phyloP scores from a whole-genome alignment of 2,888 invertebrate genomes.

The Entomobrya multifasciata region DNA sequence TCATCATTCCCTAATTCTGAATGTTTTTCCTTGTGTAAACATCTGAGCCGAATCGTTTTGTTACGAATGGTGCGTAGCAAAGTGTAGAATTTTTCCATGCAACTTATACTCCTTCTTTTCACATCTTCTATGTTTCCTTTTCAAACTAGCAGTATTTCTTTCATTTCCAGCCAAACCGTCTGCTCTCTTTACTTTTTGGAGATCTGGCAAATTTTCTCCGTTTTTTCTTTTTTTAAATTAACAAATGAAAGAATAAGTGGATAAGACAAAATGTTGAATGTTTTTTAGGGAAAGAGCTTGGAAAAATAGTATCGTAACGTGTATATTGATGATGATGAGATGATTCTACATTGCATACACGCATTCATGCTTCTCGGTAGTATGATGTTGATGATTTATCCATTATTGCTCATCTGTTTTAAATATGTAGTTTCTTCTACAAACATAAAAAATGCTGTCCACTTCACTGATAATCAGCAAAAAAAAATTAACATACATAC shows the following conservation, averaged over 20 bases:
- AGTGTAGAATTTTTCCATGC: neutral
- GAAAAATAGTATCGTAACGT: conserved; percentile 16
- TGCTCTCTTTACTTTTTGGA: conserved; percentile 55
- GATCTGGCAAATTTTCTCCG: conserved; percentile 70
- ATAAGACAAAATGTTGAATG: conserved; percentile 37
- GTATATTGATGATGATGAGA: conserved; percentile 32
- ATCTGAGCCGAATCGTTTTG: conserved; percentile 68
- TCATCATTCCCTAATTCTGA: conserved; percentile 42
- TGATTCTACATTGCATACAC: neutral
- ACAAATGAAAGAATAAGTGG: conserved; percentile 47
- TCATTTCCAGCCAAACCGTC: conserved; percentile 68
- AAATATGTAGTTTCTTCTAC: conserved; percentile 39
- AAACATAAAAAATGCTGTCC: conserved; percentile 49
- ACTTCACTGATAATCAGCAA: conserved; percentile 24
- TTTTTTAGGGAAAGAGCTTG: neutral
- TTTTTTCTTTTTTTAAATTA: conserved; percentile 29
- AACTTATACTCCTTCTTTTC: neutral
- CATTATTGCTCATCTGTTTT: conserved; percentile 66
- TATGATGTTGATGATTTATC: conserved; percentile 47
- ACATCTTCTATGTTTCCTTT: neutral
- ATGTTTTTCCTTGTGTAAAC: conserved; percentile 44
- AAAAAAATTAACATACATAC: neutral
- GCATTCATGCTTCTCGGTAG: conserved; percentile 27
- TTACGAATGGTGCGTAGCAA: conserved; percentile 64
- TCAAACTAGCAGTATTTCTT: conserved; percentile 55